phyloP scores from a whole-genome alignment of 2,888 invertebrate genomes.

The Dynastes maya region DNA sequence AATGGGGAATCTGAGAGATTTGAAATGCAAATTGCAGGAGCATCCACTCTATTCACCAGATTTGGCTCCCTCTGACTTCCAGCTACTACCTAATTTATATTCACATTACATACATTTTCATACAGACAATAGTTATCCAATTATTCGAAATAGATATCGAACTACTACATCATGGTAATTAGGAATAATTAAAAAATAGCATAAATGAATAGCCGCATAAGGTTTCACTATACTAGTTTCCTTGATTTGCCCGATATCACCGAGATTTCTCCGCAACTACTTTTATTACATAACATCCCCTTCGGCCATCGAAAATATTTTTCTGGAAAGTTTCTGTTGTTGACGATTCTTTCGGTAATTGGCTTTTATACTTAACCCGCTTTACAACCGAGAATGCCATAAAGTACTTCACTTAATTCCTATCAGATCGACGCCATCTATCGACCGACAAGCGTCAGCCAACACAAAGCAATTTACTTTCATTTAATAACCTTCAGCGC shows the following conservation, averaged over 20 bases:
- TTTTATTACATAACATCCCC: slow-evolving; percentile 11
- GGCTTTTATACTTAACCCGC: slow-evolving; percentile 23
- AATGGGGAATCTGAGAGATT: too few species aligned
- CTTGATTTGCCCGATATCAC: neutral
- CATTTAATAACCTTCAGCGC: slow-evolving; percentile 43
- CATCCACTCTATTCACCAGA: too few species aligned
- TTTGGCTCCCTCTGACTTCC: too few species aligned
- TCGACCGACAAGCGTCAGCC: slow-evolving; percentile 17
- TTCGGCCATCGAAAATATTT: neutral
- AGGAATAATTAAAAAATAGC: too few species aligned
- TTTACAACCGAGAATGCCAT: slow-evolving; percentile 31
- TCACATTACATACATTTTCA: too few species aligned
- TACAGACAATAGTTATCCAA: too few species aligned
- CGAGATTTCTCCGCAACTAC: neutral
- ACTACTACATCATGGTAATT: too few species aligned
- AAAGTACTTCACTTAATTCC: slow-evolving; percentile 30
- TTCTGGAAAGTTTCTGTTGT: neutral
- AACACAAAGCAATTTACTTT: slow-evolving; percentile 39
- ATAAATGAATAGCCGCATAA: too few species aligned
- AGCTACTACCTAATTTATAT: too few species aligned
- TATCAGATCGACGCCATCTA: slow-evolving; percentile 40
- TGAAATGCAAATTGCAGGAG: too few species aligned
- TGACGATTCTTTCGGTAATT: slow-evolving; percentile 18
- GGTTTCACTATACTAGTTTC: neutral
- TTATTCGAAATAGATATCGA: too few species aligned